phyloP scores from a whole-genome alignment of 2,113 vertebrate genomes.

The Nothoprocta perdicaria region DNA sequence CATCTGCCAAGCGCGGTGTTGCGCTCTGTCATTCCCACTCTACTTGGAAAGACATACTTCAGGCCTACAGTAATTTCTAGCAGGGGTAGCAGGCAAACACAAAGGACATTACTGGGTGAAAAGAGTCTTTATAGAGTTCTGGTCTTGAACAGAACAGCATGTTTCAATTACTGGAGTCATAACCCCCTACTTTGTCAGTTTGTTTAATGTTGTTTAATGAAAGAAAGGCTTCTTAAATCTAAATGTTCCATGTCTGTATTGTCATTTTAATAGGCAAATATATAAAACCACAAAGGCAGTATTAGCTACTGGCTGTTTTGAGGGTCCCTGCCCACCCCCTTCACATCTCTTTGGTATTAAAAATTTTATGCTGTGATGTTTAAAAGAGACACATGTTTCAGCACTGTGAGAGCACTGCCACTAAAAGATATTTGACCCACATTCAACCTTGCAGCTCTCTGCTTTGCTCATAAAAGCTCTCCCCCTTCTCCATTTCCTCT shows the following conservation, averaged over 20 bases:
- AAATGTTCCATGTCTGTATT: constrained; percentile 74
- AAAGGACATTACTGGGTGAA: constrained; percentile 64
- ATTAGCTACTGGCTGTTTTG: constrained; percentile 68
- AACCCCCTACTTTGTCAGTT: constrained; percentile 72
- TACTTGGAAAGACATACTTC: constrained; percentile 39
- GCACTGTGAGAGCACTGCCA: not conserved
- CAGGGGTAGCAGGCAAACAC: constrained; percentile 65
- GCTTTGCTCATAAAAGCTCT: not conserved
- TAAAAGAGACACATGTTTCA: not conserved
- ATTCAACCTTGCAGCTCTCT: not conserved
- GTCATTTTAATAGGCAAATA: constrained; percentile 80
- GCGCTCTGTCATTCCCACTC: constrained; percentile 59
- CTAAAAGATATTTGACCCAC: not conserved
- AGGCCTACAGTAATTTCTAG: constrained; percentile 53
- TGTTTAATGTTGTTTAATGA: constrained; percentile 77
- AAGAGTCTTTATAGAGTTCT: constrained; percentile 72
- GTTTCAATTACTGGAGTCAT: constrained; percentile 80
- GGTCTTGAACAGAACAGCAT: constrained; percentile 72
- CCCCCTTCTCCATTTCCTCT: not conserved
- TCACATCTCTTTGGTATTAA: not conserved
- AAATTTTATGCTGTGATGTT: not conserved
- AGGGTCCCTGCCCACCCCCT: not conserved
- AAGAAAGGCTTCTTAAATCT: constrained; percentile 77
- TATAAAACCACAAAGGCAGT: constrained; percentile 66
- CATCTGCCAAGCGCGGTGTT: constrained; percentile 50